phyloP scores from a whole-genome alignment of 1,140 invertebrate species.

The Ctenoplectra terminalis region DNA sequence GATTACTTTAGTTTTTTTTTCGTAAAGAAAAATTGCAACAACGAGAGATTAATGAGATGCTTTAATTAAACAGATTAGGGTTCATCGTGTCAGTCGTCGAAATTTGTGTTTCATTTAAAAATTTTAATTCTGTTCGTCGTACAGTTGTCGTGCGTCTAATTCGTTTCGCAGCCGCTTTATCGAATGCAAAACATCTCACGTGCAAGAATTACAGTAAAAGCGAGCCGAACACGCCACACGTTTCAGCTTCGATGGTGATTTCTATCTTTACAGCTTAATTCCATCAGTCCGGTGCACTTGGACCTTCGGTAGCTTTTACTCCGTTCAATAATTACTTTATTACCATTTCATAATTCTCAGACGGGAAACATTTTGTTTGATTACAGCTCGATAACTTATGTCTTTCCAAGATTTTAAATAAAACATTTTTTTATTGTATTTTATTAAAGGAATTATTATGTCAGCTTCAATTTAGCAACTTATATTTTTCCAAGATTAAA shows the following conservation, averaged over 20 bases:
- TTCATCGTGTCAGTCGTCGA: background rate
- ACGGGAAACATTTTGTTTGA: background rate
- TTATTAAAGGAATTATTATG: no score
- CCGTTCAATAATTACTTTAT: background rate
- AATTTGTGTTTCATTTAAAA: background rate
- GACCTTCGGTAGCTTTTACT: background rate
- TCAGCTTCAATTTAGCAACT: no score
- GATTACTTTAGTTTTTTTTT: no score
- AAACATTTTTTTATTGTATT: no score
- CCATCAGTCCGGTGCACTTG: background rate
- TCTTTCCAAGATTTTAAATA: no score
- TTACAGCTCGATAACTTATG: no score
- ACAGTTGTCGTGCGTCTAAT: background rate
- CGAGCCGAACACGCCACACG: background rate
- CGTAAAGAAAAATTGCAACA: no score
- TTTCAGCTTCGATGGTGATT: background rate
- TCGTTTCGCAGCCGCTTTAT: no score
- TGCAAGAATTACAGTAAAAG: background rate
- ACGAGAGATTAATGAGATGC: no score
- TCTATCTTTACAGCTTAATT: constrained; percentile 1
- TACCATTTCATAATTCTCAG: background rate
- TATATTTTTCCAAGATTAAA: no score
- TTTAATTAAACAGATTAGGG: background rate
- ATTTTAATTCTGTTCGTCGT: background rate
- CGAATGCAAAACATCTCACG: background rate